Evolutionary conservation across 2,113 vertebrate species (phyloP).

Genomic region (Phyllostomus hastatus): DNA sequence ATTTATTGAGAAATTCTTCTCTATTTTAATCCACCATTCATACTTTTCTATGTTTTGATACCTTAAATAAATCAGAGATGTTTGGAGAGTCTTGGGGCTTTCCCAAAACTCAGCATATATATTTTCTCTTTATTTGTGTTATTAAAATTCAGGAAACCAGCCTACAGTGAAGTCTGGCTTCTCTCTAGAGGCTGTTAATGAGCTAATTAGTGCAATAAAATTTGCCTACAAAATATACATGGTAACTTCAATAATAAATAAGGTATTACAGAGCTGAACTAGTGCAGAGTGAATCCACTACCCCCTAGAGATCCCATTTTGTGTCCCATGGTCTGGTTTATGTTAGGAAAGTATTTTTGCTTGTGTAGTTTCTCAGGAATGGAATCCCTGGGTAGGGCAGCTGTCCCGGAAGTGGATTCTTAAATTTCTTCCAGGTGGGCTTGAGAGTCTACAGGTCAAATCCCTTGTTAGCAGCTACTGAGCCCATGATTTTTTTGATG

Average conservation of each 20-base stretch:
- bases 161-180: background rate
- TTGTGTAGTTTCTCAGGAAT: background rate
- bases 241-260: slow-evolving; percentile 31
- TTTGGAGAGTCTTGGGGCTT: background rate
- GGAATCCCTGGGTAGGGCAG: background rate
- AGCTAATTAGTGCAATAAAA: slow-evolving; percentile 57
- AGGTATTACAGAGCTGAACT: background rate
- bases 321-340: background rate
- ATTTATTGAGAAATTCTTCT: background rate
- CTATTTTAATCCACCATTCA: slow-evolving; percentile 7
- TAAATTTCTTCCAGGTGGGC: background rate
- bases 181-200: slow-evolving; percentile 56
- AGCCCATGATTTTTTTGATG: background rate
- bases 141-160: slow-evolving; percentile 18
- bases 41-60: background rate
- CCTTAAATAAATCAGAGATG: background rate
- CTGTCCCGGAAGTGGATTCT: background rate
- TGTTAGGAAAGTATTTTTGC: background rate
- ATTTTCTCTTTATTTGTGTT: background rate
- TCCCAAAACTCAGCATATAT: background rate
- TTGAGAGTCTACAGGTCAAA: background rate
- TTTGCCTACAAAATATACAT: background rate
- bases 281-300: background rate
- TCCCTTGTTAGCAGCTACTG: background rate
- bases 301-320: background rate